Evolutionary conservation across 2,113 vertebrate species (phyloP).

Genomic region (Ophthalmolycus amberensis): DNA sequence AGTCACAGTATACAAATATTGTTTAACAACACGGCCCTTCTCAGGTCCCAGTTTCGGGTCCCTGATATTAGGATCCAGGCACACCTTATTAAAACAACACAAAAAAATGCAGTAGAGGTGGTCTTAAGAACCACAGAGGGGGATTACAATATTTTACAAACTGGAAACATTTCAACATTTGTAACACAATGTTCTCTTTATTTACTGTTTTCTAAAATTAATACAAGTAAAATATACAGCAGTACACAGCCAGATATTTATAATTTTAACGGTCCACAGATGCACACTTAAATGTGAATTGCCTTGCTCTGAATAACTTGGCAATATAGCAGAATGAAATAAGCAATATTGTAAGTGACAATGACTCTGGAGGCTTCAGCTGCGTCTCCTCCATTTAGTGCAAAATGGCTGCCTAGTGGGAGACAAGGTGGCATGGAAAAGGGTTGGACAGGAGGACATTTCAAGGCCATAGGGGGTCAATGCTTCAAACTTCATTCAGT

Average conservation of each 20-base stretch:
- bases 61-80: neutral
- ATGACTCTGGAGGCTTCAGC: slow-evolving; percentile 14
- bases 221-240: neutral
- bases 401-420: slow-evolving; percentile 58
- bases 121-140: neutral
- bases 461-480: slow-evolving; percentile 53
- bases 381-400: slow-evolving; percentile 41
- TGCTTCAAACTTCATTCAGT: slow-evolving; percentile 53
- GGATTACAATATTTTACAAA: neutral
- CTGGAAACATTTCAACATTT: neutral
- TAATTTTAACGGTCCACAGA: neutral
- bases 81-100: neutral
- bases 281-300: slow-evolving; percentile 8
- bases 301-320: slow-evolving; percentile 1
- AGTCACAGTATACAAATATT: no score
- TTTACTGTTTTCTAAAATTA: neutral
- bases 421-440: slow-evolving; percentile 64
- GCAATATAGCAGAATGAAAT: slow-evolving; percentile 13
- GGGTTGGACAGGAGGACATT: slow-evolving; percentile 66
- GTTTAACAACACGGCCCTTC: neutral
- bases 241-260: neutral
- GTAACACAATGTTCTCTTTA: neutral
- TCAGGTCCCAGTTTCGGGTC: neutral
- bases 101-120: neutral
- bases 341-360: slow-evolving; percentile 11